Evolutionary conservation across 64 coral and sea anemone species (phyloP), one percentile per base, ranked within the genome.

Genomic region (Montipora capricornis): DNA sequence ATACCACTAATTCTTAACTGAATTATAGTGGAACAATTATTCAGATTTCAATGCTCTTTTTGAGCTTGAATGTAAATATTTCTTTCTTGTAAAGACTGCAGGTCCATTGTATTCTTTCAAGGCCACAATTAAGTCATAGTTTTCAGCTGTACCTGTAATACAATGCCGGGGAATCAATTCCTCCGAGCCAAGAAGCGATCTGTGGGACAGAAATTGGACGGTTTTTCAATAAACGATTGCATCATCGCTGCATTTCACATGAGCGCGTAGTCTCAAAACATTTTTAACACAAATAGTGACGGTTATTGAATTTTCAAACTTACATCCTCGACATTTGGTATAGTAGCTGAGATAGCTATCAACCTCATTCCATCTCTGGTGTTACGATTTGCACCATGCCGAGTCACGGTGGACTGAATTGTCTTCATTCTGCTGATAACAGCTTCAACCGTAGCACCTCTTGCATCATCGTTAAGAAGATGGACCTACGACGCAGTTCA

Each of bases 381-480:
- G 11, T 48, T 75, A 82, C 79, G 58, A 24, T 96, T 16, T 49
- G 93, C 57, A 15, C 80, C 94, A 50, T 81, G 85, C 64, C 95
- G 83, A 60, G 92, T 92, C 45, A 90, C 79, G 59, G 92, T 93
- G 50, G 98, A 96, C 73, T 99, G 95, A 20, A 99, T 95, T 10
- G 98, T 99, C 80, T 99, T 99, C 98, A 99, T 99, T 20, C 98
- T 78, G 74, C 98, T 99, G 19, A 99, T 96, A 8, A 99, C 98
- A 57, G 98, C 98, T 77, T 99, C 98, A 29, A 99, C 92, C 11
- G 98, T 96, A 13, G 98, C 95, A 15, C 98, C 98, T 71, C 98
- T 89, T 51, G 93, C 85, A 69, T 91, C 95, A 45, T 99, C 98
- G 69, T 99, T 99, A 0, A 99, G 60, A 15, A 96, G 82, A 83